Base-by-base conservation (phyloP, 2,888 invertebrate genomes). In the Drosophila atroscutellata region DNA sequence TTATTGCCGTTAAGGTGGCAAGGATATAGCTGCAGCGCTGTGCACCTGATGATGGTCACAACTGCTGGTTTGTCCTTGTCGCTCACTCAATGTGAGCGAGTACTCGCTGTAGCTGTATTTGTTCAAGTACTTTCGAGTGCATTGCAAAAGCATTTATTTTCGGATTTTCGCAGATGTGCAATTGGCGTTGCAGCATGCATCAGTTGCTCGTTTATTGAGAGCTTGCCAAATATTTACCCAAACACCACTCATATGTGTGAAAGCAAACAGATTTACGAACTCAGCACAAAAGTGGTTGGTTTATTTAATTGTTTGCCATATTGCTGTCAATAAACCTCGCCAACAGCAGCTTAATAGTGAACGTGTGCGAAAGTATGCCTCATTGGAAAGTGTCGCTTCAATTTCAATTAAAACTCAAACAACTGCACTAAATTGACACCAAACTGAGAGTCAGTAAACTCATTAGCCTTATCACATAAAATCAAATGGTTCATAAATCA, bases 81-180 rank as follows among this genome's bases (percentile, higher is more conserved):
- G 39, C 54, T 49, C 57, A 45, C 60, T 37, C 51, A 54, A n/a
- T n/a, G n/a, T 65, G 54, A 61, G 60, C 52, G 54, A 65, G 42
- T 62, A 65, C 52, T 42, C 54, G 30, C 30, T 51, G 47, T 47
- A 32, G 68, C 39, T 49, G 57, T 80, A 80, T 86, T 86, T 86
- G 81, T 66, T 67, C 50, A 86, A 81, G 80, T 73, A 77, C 85
- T 83, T 83, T 85, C 59, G 76, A 86, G 75, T 86, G 83, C 86
- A 81, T 74, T 77, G 75, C 34, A 58, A 60, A 83, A 84, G 75
- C 77, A 68, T 80, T 86, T 85, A 86, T 84, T 80, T 86, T 80
- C 85, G 86, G 80, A 81, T 84, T 86, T 80, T 65, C 72, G 49
- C 80, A 75, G 64, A 51, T 54, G 58, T 61, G 18, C 60, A 42